Evolutionary conservation across 2,888 invertebrate genomes (phyloP).

Genomic region (Hedya salicella): DNA sequence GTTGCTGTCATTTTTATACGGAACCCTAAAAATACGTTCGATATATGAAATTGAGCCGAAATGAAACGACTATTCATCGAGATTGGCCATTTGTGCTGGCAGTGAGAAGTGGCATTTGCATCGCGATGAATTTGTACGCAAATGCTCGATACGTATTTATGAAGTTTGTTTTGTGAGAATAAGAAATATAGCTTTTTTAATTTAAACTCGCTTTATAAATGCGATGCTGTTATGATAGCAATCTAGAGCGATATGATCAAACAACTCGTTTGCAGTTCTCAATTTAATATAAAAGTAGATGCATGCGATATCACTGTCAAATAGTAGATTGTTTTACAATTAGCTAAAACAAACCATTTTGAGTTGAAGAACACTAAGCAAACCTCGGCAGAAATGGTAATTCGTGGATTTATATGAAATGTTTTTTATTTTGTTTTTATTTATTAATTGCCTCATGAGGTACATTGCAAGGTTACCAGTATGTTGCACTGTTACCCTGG

Average conservation of each 20-base stretch:
- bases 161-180: slow-evolving; percentile 1
- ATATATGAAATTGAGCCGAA: slow-evolving; percentile 38
- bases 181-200: not conserved
- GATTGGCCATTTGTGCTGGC: slow-evolving; percentile 32
- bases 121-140: slow-evolving; percentile 29
- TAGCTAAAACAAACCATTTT: too few species aligned
- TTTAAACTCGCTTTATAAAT: slow-evolving; percentile 16
- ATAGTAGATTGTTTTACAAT: too few species aligned
- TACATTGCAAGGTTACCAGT: too few species aligned
- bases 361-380: too few species aligned
- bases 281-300: not conserved
- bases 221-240: slow-evolving; percentile 6
- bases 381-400: too few species aligned
- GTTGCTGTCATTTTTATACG: too few species aligned
- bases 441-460: too few species aligned
- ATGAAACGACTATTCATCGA: slow-evolving; percentile 42
- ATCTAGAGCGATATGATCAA: slow-evolving; percentile 20
- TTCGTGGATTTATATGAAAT: too few species aligned
- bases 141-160: slow-evolving; percentile 18
- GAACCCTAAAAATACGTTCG: slow-evolving; percentile 42
- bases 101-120: slow-evolving; percentile 25
- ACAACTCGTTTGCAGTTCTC: not conserved
- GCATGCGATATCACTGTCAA: too few species aligned
- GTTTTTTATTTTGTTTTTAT: too few species aligned
- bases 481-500: too few species aligned